A percentile compares a stretch with the other conserved stretches of the same genome.
Evolutionary conservation across 2,113 vertebrate species (phyloP).

Genomic region (Brachyhypopomus gauderio): DNA sequence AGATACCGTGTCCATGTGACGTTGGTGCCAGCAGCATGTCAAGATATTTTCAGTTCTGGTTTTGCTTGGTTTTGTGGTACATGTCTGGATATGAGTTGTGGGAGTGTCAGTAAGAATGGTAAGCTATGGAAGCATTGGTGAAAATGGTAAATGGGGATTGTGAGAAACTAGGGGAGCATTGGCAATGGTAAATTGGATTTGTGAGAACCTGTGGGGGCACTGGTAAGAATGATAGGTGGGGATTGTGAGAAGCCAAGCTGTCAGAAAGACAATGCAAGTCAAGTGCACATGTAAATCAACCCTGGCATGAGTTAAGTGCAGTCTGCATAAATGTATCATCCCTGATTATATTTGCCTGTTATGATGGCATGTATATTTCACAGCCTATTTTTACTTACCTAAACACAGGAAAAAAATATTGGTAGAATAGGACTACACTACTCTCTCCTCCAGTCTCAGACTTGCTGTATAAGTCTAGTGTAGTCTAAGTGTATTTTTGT

Average conservation of each 20-base stretch:
- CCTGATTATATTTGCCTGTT: not conserved
- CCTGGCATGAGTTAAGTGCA: not conserved
- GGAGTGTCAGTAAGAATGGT: too few relatives aligned
- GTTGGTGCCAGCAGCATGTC: constrained; percentile 33
- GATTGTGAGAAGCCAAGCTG: constrained; percentile 29
- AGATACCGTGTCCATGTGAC: constrained; percentile 35
- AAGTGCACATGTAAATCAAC: constrained; percentile 2
- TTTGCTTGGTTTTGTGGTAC: constrained; percentile 33
- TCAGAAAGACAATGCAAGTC: constrained; percentile 17
- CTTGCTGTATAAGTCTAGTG: too few relatives aligned
- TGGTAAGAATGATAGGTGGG: constrained; percentile 24
- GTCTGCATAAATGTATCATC: not conserved
- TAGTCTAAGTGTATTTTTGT: too few relatives aligned
- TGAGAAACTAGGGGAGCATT: constrained; percentile 4
- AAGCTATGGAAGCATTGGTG: constrained; percentile 5
- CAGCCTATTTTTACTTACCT: too few relatives aligned
- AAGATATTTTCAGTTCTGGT: constrained; percentile 44
- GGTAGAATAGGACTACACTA: too few relatives aligned
- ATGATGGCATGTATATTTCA: not conserved
- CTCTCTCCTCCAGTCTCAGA: too few relatives aligned
- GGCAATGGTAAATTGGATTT: constrained; percentile 33
- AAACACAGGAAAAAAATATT: too few relatives aligned
- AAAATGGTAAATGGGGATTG: constrained; percentile 31
- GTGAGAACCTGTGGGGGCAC: not conserved
- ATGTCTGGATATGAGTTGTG: constrained; percentile 15